Percentiles rank a stretch among this genome's conserved stretches.
Conservation (phyloP, 2,113 vertebrate genomes). For the Chamaea fasciata region DNA sequence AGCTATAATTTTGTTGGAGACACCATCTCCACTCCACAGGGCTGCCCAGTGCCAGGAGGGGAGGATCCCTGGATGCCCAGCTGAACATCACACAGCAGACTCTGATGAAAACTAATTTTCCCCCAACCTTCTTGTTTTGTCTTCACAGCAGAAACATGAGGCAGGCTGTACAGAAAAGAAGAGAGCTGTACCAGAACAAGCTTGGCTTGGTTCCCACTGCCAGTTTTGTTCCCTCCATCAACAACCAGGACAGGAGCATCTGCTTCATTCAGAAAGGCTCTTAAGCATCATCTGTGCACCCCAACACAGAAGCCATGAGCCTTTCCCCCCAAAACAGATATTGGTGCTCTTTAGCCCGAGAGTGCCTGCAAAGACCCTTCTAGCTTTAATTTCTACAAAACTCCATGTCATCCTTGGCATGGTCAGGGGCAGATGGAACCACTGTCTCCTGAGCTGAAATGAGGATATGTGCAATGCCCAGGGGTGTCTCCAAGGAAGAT, state of each 20-base stretch:
- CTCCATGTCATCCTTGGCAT: background rate
- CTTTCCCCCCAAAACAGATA: background rate
- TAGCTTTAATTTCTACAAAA: background rate
- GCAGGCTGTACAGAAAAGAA: background rate
- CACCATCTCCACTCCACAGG: background rate
- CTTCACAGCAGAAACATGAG: background rate
- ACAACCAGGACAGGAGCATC: conserved; percentile 14
- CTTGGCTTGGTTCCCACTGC: background rate
- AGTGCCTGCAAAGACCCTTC: background rate
- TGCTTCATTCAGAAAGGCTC: conserved; percentile 1
- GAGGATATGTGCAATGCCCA: background rate
- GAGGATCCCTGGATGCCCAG: background rate
- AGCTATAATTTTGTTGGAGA: background rate
- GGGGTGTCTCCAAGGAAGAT: background rate
- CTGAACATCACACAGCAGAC: background rate
- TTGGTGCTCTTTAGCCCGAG: background rate
- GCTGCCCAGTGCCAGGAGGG: background rate
- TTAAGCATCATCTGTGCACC: background rate
- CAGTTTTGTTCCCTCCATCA: conserved; percentile 23
- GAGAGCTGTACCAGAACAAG: background rate
- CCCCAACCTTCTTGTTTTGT: background rate
- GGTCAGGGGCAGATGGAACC: background rate
- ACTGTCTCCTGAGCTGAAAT: background rate
- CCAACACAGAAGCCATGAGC: background rate
- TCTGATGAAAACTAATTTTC: background rate